phyloP scores from a whole-genome alignment of 2,797 vertebrate genomes.

The Lepidocolaptes lacrymiger region DNA sequence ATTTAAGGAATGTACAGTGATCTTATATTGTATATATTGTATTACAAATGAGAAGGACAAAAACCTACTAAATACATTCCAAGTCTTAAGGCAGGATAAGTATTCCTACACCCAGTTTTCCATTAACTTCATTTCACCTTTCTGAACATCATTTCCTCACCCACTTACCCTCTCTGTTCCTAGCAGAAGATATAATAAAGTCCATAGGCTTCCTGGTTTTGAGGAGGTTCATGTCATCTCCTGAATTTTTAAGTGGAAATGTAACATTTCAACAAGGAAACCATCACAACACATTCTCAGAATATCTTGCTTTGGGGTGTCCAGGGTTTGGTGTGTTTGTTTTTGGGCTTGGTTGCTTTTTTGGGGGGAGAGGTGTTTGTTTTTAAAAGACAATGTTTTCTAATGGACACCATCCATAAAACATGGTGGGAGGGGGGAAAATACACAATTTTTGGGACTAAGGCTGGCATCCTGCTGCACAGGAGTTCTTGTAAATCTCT shows the following conservation, averaged over 20 bases:
- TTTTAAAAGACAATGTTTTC: not conserved
- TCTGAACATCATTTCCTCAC: not conserved
- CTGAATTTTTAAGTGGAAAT: not conserved
- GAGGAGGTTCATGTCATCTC: not conserved
- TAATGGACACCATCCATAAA: not conserved
- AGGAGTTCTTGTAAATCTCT: not conserved
- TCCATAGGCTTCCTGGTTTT: not conserved
- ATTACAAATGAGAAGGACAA: not conserved
- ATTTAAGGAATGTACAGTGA: not conserved
- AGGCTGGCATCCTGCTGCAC: not conserved
- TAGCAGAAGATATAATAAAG: not conserved
- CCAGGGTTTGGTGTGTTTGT: not conserved
- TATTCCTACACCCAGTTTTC: not conserved
- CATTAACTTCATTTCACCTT: not conserved
- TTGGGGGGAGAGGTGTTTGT: not conserved
- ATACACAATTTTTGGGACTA: not conserved
- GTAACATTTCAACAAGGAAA: not conserved
- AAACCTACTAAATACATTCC: not conserved
- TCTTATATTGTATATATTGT: not conserved
- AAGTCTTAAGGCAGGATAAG: not conserved
- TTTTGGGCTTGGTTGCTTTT: not conserved
- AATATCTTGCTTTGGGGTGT: not conserved
- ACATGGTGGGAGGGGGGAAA: rapidly evolving
- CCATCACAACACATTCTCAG: not conserved
- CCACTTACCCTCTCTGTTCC: not conserved